Base-by-base conservation (phyloP, 2,113 vertebrate species). In the Ibidorhyncha struthersii region DNA sequence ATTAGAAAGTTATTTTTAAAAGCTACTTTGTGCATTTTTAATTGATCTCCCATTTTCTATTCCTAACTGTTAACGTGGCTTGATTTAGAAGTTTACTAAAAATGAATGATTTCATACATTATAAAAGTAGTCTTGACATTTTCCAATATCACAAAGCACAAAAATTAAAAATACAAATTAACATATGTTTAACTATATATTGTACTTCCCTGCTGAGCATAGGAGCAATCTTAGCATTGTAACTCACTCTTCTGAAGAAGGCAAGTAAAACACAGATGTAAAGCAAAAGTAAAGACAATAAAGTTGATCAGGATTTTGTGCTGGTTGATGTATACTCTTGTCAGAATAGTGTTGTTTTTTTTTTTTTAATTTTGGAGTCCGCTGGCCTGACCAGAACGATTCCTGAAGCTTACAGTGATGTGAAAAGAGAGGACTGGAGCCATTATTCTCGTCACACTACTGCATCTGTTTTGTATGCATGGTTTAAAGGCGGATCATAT, bases 1-100 rank as follows among this genome's bases (percentile, higher is more conserved):
- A 94, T 97, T 90, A 96, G 89, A 66, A 93, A 93, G 93, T 83
- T 96, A 95, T 96, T 95, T 96, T 93, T 93, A 62, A 93, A 95
- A 86, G 74, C 85, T 83, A 77, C 53, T 95, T 96, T 95, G 92
- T 93, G 93, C 93, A 96, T 96, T 96, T 96, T 92, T 86, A 96
- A 96, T 92, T 81, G 58, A 83, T 89, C 87, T 95, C 58, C 47
- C 27, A 25, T 83, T 96, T 96, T 90, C 58, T 86, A 26, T 34
- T 90, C 71, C 71, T 77, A 40, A 82, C 72, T 85, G 76, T 82
- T 86, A 73, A 82, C 3, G 3, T 71, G 52, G 32, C 53, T 90
- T 73, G 85, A 83, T 83, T 58, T 72, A 81, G n/a, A 86, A 65
- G 19, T 66, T 90, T 82, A 34, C 66, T 82, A 59, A 78, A 96